These are phyloP conservation scores for Eledona agricola DNA, from an alignment of 2,888 invertebrate genomes.

Conservation along the genomic window DNA sequence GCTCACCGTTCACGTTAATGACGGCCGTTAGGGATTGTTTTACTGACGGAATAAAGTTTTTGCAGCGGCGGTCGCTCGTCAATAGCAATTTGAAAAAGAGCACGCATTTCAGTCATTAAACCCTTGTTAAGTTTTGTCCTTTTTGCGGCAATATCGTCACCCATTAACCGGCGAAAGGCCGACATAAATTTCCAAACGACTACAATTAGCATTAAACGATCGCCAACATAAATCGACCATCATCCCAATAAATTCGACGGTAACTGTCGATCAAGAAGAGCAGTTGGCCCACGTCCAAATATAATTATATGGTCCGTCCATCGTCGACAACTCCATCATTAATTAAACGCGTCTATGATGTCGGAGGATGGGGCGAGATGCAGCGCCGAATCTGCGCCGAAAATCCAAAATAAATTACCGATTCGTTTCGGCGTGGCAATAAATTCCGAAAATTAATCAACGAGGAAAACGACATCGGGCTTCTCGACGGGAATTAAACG, in stretches of 20 bases:
- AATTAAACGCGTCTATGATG: conserved; percentile 25
- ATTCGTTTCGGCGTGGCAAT: conserved; percentile 54
- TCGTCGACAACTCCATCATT: conserved; percentile 32
- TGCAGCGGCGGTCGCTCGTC: conserved; percentile 18
- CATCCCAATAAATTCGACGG: conserved; percentile 49
- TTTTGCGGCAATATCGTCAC: conserved; percentile 28
- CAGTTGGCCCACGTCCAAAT: conserved; percentile 35
- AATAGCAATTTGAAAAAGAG: conserved; percentile 23
- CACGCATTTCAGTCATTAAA: conserved; percentile 38
- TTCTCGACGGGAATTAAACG: conserved; percentile 52
- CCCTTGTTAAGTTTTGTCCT: conserved; percentile 34
- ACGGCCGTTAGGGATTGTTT: conserved; percentile 23
- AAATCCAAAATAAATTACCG: conserved; percentile 49
- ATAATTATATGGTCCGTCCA: conserved; percentile 33
- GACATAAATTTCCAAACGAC: conserved; percentile 52
- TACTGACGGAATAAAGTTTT: conserved; percentile 18
- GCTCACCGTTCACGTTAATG: too few relatives aligned
- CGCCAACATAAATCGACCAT: conserved; percentile 47
- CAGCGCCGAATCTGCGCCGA: conserved; percentile 1
- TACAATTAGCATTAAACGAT: conserved; percentile 52
- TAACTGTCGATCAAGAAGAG: conserved; percentile 50
- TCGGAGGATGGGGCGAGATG: too few relatives aligned
- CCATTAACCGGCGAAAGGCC: conserved; percentile 46
- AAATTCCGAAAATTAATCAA: conserved; percentile 58
- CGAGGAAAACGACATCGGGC: conserved; percentile 38